These are phyloP conservation scores for Cheilosia variabilis DNA, from an alignment of 2,888 invertebrate genomes.

Conservation along the genomic window DNA sequence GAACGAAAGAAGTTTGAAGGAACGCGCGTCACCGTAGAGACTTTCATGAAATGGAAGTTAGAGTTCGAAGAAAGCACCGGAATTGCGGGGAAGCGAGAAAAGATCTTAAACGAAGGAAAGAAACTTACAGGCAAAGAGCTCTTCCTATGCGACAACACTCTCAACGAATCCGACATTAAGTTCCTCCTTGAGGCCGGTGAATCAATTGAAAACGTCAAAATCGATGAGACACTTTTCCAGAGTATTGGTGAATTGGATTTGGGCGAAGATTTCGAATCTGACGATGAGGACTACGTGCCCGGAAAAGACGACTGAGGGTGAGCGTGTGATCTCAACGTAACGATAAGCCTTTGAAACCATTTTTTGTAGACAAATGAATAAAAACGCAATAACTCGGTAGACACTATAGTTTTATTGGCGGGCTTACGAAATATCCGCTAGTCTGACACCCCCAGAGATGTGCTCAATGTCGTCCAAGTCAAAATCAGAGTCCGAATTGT, in stretches of 20 bases:
- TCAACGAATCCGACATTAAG: slow-evolving; percentile 98
- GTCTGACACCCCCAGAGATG: slow-evolving; percentile 77
- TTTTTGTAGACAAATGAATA: slow-evolving; percentile 32
- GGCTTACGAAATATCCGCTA: slow-evolving; percentile 78
- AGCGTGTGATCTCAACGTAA: neutral
- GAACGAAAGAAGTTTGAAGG: slow-evolving; percentile 98
- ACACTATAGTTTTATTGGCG: neutral
- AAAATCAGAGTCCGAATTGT: slow-evolving; percentile 86
- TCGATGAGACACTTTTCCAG: slow-evolving; percentile 96
- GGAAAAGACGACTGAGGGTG: slow-evolving; percentile 81
- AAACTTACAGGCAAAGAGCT: slow-evolving; percentile 97
- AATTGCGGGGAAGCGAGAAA: slow-evolving; percentile 89
- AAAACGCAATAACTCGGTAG: slow-evolving; percentile 14
- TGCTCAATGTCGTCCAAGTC: slow-evolving; percentile 90
- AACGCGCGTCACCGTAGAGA: slow-evolving; percentile 96
- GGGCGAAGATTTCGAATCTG: slow-evolving; percentile 84
- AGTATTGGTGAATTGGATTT: slow-evolving; percentile 92
- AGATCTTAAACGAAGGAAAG: slow-evolving; percentile 88
- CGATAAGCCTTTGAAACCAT: slow-evolving; percentile 11
- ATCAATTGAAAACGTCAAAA: slow-evolving; percentile 88
- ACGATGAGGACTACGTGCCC: slow-evolving; percentile 87
- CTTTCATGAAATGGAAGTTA: slow-evolving; percentile 96
- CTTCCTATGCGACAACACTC: slow-evolving; percentile 95
- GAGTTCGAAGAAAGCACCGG: slow-evolving; percentile 96
- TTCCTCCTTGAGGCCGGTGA: slow-evolving; percentile 93